These are phyloP conservation scores for Neodiprion pinetum DNA, from an alignment of 1,140 invertebrate species.

Conservation along the genomic window DNA sequence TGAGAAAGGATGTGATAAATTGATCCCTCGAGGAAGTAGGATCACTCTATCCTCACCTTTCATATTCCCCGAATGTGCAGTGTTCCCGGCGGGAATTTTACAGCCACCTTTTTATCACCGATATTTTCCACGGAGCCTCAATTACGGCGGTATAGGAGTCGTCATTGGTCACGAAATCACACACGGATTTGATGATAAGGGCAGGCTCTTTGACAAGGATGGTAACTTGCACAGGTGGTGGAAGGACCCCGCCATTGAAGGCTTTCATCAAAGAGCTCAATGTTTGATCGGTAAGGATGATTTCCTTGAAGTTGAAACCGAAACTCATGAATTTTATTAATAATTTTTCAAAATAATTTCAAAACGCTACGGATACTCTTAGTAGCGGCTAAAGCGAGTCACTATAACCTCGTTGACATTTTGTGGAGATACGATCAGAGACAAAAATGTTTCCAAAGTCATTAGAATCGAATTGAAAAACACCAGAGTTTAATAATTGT, in stretches of 20 bases:
- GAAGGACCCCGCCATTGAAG: conserved; percentile 69
- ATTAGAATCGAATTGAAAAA: too few species aligned
- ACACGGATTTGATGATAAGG: conserved; percentile 74
- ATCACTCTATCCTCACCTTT: too few species aligned
- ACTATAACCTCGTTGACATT: too few species aligned
- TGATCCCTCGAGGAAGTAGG: too few species aligned
- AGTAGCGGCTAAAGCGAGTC: too few species aligned
- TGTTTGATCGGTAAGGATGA: conserved; percentile 79
- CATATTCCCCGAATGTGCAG: conserved; percentile 49
- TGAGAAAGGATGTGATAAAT: too few species aligned
- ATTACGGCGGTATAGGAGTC: conserved; percentile 79
- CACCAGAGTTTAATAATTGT: too few species aligned
- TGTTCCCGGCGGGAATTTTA: conserved; percentile 92
- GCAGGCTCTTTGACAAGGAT: conserved; percentile 72
- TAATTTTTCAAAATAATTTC: too few species aligned
- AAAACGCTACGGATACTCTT: too few species aligned
- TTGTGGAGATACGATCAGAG: too few species aligned
- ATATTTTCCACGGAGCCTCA: conserved; percentile 79
- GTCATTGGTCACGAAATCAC: conserved; percentile 77
- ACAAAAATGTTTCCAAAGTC: too few species aligned
- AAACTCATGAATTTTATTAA: too few species aligned
- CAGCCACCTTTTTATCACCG: conserved; percentile 91
- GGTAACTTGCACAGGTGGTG: conserved; percentile 82
- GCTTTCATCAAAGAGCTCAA: conserved; percentile 74
- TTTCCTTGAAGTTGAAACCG: background rate